These are phyloP conservation scores for Lates japonicus DNA, from an alignment of 2,797 vertebrate species.

Conservation along the genomic window DNA sequence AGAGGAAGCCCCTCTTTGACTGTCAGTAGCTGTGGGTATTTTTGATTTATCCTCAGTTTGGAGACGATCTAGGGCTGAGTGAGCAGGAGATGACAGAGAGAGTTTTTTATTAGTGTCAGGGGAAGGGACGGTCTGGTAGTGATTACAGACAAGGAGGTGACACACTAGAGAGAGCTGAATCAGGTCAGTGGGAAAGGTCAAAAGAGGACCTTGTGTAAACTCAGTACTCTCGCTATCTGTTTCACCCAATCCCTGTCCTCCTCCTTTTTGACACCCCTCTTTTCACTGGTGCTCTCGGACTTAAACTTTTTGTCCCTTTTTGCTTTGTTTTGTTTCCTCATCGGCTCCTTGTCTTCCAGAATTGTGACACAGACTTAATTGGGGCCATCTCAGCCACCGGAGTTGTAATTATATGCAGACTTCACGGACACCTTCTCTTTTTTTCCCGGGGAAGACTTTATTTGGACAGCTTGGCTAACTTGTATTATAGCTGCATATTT, in stretches of 20 bases:
- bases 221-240: slow-evolving; percentile 21
- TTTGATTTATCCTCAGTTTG: slow-evolving; percentile 30
- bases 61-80: neutral
- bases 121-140: slow-evolving; percentile 15
- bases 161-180: slow-evolving; percentile 33
- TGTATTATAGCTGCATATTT: slow-evolving; percentile 44
- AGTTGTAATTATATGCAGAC: slow-evolving; percentile 68
- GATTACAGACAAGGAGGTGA: slow-evolving; percentile 49
- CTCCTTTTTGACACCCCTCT: neutral
- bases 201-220: slow-evolving; percentile 17
- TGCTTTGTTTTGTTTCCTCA: slow-evolving; percentile 55
- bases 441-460: slow-evolving; percentile 27
- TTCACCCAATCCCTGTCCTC: neutral
- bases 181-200: slow-evolving; percentile 44
- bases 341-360: slow-evolving; percentile 52
- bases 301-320: slow-evolving; percentile 24
- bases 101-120: slow-evolving; percentile 38
- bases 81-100: slow-evolving; percentile 27
- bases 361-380: slow-evolving; percentile 63
- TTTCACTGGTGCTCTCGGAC: slow-evolving; percentile 8
- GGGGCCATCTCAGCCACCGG: slow-evolving; percentile 45
- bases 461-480: slow-evolving; percentile 56
- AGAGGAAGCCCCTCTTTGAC: slow-evolving; percentile 31
- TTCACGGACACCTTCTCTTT: slow-evolving; percentile 46
- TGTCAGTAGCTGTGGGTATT: slow-evolving; percentile 24